A percentile compares a stretch with the other conserved stretches of the same genome.
Conservation (phyloP, 2,888 invertebrate species). For the Ferrisia virgata region DNA sequence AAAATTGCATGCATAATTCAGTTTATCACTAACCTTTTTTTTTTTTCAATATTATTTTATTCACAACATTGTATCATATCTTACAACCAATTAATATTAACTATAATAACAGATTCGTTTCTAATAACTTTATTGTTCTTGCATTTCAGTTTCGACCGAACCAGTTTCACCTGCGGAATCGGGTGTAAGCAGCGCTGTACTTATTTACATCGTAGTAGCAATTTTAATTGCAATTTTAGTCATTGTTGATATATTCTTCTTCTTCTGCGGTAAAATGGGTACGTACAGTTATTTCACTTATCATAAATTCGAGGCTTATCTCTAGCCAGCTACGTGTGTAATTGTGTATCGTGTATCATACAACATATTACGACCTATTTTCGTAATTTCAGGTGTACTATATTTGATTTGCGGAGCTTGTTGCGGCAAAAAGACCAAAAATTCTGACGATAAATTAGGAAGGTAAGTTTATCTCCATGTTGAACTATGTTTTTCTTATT, state of each 20-base stretch:
- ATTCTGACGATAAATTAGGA: slow-evolving; percentile 79
- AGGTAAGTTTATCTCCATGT: slow-evolving; percentile 60
- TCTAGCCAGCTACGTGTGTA: no score
- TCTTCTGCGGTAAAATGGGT: slow-evolving; percentile 63
- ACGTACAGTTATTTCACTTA: slow-evolving; percentile 38
- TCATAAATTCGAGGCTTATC: no score
- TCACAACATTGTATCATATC: background rate
- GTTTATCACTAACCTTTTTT: slow-evolving; percentile 12
- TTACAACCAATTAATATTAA: background rate
- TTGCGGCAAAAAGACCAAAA: slow-evolving; percentile 58
- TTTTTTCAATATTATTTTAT: background rate
- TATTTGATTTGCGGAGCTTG: slow-evolving; percentile 52
- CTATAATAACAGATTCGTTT: background rate
- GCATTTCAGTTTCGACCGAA: background rate
- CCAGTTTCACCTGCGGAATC: slow-evolving; percentile 43
- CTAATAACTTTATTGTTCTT: background rate
- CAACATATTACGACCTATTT: background rate
- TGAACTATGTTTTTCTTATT: background rate
- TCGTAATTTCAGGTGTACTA: slow-evolving; percentile 53
- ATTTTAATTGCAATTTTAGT: slow-evolving; percentile 70
- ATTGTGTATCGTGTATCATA: no score
- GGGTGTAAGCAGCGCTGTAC: slow-evolving; percentile 66
- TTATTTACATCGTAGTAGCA: slow-evolving; percentile 81
- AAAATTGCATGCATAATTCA: background rate
- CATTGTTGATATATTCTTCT: slow-evolving; percentile 78